phyloP scores from a whole-genome alignment of 2,888 invertebrate species.

The Blera fallax region DNA sequence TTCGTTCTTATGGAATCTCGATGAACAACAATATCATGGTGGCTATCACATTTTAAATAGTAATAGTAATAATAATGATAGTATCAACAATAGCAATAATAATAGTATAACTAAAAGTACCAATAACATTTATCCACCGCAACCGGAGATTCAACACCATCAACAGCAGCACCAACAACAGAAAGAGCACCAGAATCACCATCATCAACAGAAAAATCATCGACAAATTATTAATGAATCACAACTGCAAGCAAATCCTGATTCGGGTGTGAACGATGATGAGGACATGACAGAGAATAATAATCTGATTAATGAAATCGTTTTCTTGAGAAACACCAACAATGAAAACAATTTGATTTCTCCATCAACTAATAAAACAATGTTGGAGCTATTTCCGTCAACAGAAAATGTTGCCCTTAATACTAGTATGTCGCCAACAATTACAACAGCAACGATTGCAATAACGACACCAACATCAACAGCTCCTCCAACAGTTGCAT shows the following conservation, averaged over 20 bases:
- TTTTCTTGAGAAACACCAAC: slow-evolving; percentile 9
- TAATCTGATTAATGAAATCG: neutral
- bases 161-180: slow-evolving; percentile 47
- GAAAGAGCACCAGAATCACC: slow-evolving; percentile 68
- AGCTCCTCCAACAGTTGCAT: slow-evolving; percentile 33
- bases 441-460: slow-evolving; percentile 65
- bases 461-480: slow-evolving; percentile 72
- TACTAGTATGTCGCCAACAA: slow-evolving; percentile 12
- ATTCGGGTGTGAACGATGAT: slow-evolving; percentile 26
- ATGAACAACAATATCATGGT: slow-evolving; percentile 73
- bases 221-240: slow-evolving; percentile 16
- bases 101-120: slow-evolving; percentile 35
- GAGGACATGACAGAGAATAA: slow-evolving; percentile 32
- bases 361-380: neutral
- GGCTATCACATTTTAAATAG: slow-evolving; percentile 59
- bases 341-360: slow-evolving; percentile 29
- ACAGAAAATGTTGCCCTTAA: slow-evolving; percentile 4
- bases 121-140: slow-evolving; percentile 44
- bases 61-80: slow-evolving; percentile 35
- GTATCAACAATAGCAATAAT: slow-evolving; percentile 39
- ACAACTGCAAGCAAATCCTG: slow-evolving; percentile 23
- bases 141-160: slow-evolving; percentile 28
- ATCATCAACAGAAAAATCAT: slow-evolving; percentile 43
- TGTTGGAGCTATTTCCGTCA: neutral
- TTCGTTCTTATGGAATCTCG: slow-evolving; percentile 78